Conservation (phyloP, 2,113 vertebrate species). For the sheep (Ovis aries) region DNA sequence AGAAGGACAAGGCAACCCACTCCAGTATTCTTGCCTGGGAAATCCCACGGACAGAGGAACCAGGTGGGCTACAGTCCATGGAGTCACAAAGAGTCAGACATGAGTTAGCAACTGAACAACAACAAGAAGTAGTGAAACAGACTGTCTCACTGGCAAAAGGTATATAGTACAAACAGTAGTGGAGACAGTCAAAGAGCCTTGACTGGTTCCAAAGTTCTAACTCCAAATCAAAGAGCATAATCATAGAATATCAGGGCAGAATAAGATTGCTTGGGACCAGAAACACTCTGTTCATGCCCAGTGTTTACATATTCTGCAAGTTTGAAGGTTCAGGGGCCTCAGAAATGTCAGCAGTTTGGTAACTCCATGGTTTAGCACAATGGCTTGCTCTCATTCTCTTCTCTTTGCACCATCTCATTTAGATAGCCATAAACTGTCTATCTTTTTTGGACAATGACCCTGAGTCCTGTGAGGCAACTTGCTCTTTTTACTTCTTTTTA, state of each 20-base stretch:
- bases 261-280: neutral
- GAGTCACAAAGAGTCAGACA: neutral
- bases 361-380: neutral
- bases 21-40: neutral
- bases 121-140: neutral
- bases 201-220: neutral
- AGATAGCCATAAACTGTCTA: neutral
- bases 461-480: neutral
- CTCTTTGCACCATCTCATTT: neutral
- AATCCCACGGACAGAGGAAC: neutral
- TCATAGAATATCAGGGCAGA: neutral
- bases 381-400: neutral
- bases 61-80: neutral
- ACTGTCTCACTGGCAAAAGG: neutral
- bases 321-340: neutral
- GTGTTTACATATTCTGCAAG: neutral
- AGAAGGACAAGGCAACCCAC: neutral
- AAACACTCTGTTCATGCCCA: neutral
- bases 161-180: neutral
- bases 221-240: neutral
- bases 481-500: constrained; percentile 3
- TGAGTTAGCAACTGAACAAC: neutral
- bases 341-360: neutral
- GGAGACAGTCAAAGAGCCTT: neutral
- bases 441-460: neutral